Percentiles rank a stretch among this genome's conserved stretches.
phyloP scores from a whole-genome alignment of 2,797 vertebrate species.

The Hybognathus amarus region DNA sequence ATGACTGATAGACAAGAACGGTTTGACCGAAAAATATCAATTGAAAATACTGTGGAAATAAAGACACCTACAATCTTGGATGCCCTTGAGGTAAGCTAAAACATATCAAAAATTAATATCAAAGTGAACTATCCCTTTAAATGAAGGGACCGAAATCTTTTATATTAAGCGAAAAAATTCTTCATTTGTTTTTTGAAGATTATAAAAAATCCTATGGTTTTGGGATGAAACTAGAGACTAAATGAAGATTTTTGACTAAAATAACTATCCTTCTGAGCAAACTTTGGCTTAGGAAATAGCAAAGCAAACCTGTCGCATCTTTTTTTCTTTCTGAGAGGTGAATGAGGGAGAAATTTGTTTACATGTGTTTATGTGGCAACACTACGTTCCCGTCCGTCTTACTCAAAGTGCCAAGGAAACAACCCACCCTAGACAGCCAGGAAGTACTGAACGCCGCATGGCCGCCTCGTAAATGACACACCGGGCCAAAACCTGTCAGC shows the following conservation, averaged over 20 bases:
- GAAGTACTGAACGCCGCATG: conserved; percentile 28
- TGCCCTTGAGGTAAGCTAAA: no score
- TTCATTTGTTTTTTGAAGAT: neutral
- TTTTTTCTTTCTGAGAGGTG: conserved; percentile 23
- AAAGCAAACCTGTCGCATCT: neutral
- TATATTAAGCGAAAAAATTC: no score
- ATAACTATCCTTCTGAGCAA: neutral
- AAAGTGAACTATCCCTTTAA: no score
- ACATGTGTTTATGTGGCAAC: conserved; percentile 15
- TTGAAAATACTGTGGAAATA: no score
- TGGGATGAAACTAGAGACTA: neutral
- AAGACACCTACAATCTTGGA: no score
- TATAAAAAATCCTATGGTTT: neutral
- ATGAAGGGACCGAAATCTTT: neutral
- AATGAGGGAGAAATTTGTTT: neutral
- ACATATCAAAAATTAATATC: no score
- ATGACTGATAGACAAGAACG: no score
- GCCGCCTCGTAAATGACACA: conserved; percentile 23
- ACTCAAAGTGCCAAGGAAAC: conserved; percentile 33
- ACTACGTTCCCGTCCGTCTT: conserved; percentile 25
- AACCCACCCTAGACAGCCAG: conserved; percentile 33
- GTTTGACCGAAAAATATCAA: no score
- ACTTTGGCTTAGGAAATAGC: conserved; percentile 1
- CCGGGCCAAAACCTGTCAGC: conserved; percentile 24
- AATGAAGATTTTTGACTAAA: neutral